Evolutionary conservation across 2,113 vertebrate species (phyloP).

Genomic region (Panurus biarmicus): DNA sequence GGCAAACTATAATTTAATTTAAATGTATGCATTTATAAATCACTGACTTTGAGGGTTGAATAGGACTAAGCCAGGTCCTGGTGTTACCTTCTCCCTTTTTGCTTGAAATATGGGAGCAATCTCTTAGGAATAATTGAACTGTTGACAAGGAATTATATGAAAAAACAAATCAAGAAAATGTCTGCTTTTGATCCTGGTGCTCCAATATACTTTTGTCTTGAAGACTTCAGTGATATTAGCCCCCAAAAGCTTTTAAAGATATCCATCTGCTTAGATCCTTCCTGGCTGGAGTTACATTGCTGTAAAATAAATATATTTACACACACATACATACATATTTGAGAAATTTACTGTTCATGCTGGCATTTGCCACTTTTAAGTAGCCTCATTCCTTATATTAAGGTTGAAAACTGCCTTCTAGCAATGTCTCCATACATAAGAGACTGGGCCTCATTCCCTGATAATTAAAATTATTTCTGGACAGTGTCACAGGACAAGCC

Average conservation of each 20-base stretch:
- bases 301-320: background rate
- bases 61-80: background rate
- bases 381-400: background rate
- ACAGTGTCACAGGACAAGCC: background rate
- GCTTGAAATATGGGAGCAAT: background rate
- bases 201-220: background rate
- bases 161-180: background rate
- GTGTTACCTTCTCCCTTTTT: background rate
- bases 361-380: background rate
- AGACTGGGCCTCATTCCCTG: background rate
- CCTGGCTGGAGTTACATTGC: background rate
- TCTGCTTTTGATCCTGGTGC: background rate
- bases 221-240: background rate
- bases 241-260: background rate
- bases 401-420: background rate
- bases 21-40: background rate
- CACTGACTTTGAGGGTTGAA: background rate
- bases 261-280: background rate
- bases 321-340: background rate
- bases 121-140: background rate
- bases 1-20: background rate
- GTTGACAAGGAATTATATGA: background rate
- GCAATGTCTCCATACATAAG: background rate
- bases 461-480: background rate
- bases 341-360: background rate